Evolutionary conservation across 2,113 vertebrate genomes (phyloP), one percentile per base, ranked within the genome.

Genomic region (Phodopus roborovskii): DNA sequence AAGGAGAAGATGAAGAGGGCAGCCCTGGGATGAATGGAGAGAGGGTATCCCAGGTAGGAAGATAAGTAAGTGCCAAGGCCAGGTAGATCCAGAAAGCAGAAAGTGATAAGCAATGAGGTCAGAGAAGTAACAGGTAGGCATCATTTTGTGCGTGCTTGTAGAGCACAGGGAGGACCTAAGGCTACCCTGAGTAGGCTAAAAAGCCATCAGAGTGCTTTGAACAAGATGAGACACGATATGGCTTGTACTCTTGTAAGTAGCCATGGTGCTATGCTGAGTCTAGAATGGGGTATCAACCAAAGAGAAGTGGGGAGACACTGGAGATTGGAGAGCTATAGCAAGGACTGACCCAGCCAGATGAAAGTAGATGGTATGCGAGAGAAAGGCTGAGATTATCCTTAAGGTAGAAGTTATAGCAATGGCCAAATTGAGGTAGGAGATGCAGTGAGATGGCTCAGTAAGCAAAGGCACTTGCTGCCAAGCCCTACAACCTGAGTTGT

Each of bases 351-450:
- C 2, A 33, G 11, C 13, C 50, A 17, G 79, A 42, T 20, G 24
- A 60, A 70, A 56, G 15, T 28, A 50, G 50, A 0, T 42, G 30
- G 19, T 1, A 17, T 2, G 6, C 5, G 0, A 16, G 39, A 39
- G 48, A 74, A 74, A 30, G 20, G 7, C 56, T 64, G 48, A 45
- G 50, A n/a, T 36, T 22, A 64, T 0, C 19, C 39, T 45, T 22
- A 39, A 33, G 42, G 16, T 50, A 12, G 84, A n/a, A 7, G 70
- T 10, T 24, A 33, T 30, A 86, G 16, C 15, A 15, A 33, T 13
- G 48, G 33, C 64, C 50, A 30, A 33, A 36, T 39, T 30, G 81
- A 45, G 2, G 0, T 62, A 15, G n/a, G 15, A 60, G 39, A 62
- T 26, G 15, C 15, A 60, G 39, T 0, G 1, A 85, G 60, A 48